A percentile compares a stretch with the other conserved stretches of the same genome.
Conservation (phyloP, 2,113 vertebrate species). For the Charina bottae region DNA sequence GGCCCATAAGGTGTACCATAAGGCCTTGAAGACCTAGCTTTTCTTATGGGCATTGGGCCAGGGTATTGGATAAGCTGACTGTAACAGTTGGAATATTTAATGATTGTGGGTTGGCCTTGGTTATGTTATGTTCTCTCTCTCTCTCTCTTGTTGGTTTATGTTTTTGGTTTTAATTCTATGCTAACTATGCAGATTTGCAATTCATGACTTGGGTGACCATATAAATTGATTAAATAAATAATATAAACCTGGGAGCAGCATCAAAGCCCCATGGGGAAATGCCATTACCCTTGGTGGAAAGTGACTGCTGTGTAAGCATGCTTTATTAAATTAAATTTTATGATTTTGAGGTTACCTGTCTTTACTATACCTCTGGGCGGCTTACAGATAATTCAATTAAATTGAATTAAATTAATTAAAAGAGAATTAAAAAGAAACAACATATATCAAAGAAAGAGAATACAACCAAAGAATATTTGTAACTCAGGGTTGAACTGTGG, state of each 20-base stretch:
- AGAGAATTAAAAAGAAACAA: not conserved
- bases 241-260: not conserved
- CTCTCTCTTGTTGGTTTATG: no score
- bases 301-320: not conserved
- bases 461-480: no score
- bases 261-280: not conserved
- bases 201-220: not conserved
- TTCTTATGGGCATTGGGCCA: not conserved
- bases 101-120: not conserved
- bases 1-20: not conserved
- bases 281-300: not conserved
- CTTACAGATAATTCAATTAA: not conserved
- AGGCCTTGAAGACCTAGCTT: not conserved
- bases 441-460: not conserved
- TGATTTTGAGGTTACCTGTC: not conserved
- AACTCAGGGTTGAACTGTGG: no score
- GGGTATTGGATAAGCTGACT: not conserved
- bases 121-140: no score
- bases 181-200: not conserved
- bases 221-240: not conserved
- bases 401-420: not conserved
- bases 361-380: not conserved
- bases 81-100: not conserved
- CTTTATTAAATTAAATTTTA: not conserved
- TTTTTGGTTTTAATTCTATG: no score